Evolutionary conservation across 1,140 invertebrate species (phyloP).

Genomic region (Zaprionus davidi): DNA sequence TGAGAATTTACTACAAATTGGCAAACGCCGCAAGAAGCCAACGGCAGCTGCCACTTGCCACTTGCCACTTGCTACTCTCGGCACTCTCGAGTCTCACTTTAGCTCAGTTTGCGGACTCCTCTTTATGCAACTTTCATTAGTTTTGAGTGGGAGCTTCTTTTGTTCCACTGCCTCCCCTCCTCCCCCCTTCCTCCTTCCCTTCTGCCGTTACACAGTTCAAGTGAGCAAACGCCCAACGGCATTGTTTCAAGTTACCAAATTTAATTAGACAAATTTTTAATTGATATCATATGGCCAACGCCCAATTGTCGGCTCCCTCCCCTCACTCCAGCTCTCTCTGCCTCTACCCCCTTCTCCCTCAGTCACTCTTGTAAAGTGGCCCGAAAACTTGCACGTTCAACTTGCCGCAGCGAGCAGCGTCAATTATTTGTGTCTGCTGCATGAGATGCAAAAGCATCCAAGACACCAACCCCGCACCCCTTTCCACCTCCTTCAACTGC

Average conservation of each 20-base stretch:
- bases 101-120: conserved; percentile 31
- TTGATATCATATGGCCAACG: conserved; percentile 80
- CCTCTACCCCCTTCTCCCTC: not conserved
- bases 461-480: not conserved
- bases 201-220: conserved; percentile 57
- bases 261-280: conserved; percentile 83
- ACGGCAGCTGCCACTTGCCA: conserved; percentile 37
- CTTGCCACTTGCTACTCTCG: conserved; percentile 41
- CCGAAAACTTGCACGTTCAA: conserved; percentile 64
- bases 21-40: conserved; percentile 51
- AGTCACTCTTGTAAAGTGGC: conserved; percentile 38
- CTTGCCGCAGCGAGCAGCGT: conserved; percentile 57
- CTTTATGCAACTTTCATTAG: conserved; percentile 61
- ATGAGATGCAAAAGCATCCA: conserved; percentile 21
- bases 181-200: not conserved
- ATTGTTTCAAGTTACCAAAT: conserved; percentile 78
- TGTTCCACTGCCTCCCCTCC: conserved; percentile 16
- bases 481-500: not conserved
- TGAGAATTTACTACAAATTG: conserved; percentile 80
- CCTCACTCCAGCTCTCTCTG: not conserved
- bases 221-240: conserved; percentile 64
- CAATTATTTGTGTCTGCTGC: conserved; percentile 61
- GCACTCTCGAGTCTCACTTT: conserved; percentile 40
- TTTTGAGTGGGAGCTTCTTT: conserved; percentile 60
- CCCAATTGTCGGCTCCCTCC: conserved; percentile 46